These are phyloP conservation scores for Lophura nycthemera DNA, from an alignment of 2,113 vertebrate genomes.

Conservation along the genomic window DNA sequence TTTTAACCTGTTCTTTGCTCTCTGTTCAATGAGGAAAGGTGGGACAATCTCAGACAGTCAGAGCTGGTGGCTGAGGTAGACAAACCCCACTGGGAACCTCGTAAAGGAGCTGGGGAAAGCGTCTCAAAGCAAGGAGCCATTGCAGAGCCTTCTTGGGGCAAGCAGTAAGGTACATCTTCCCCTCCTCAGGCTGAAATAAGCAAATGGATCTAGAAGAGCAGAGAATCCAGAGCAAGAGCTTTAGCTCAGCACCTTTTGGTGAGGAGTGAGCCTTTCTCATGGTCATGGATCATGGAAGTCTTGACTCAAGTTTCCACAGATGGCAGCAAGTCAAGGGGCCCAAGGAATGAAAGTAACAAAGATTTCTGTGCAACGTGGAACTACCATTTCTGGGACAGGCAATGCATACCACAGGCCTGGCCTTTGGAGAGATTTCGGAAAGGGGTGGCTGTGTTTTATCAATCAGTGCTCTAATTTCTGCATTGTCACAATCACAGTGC, in stretches of 20 bases:
- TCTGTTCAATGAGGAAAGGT: background rate
- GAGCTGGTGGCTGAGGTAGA: background rate
- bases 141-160: background rate
- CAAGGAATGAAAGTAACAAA: background rate
- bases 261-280: background rate
- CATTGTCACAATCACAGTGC: background rate
- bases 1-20: background rate
- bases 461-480: background rate
- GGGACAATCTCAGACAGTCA: background rate
- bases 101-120: background rate
- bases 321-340: background rate
- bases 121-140: background rate
- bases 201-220: background rate
- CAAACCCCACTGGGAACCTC: background rate
- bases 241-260: slow-evolving; percentile 19
- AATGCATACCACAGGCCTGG: background rate
- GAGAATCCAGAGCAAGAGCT: background rate
- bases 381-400: background rate
- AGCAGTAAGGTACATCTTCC: background rate
- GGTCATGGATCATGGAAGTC: background rate
- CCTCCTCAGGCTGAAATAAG: background rate
- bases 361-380: background rate
- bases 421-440: background rate
- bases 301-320: slow-evolving; percentile 28
- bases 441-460: background rate